A percentile compares a stretch with the other conserved stretches of the same genome.
These are phyloP conservation scores for Drosophila pseudoananassae DNA, from an alignment of 1,140 invertebrate genomes.

Conservation along the genomic window DNA sequence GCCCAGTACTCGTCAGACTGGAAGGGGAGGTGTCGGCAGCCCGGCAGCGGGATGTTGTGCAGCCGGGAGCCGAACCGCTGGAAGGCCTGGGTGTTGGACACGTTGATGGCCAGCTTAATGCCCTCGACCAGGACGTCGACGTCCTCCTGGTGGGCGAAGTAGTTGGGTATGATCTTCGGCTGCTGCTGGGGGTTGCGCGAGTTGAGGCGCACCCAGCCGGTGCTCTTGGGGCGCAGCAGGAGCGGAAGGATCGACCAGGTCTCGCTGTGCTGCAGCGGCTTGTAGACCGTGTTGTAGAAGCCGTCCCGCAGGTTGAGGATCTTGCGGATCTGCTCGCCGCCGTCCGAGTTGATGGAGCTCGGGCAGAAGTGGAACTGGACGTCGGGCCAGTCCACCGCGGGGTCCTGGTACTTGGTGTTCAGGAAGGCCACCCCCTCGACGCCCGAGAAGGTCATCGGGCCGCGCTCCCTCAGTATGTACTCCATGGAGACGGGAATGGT, in stretches of 20 bases:
- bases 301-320: conserved; percentile 91
- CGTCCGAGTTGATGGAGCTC: conserved; percentile 92
- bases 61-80: conserved; percentile 91
- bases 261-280: conserved; percentile 90
- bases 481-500: conserved; percentile 91
- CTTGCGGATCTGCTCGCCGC: conserved; percentile 90
- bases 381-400: conserved; percentile 90
- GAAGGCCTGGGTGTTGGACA: conserved; percentile 92
- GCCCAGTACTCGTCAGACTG: conserved; percentile 94
- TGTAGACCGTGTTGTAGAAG: conserved; percentile 93
- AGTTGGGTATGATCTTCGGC: conserved; percentile 96
- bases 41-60: conserved; percentile 91
- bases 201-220: conserved; percentile 91
- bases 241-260: conserved; percentile 93
- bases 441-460: conserved; percentile 92
- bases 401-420: conserved; percentile 92
- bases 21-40: conserved; percentile 90
- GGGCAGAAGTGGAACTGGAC: conserved; percentile 94
- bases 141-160: conserved; percentile 92
- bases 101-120: conserved; percentile 91
- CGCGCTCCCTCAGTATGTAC: conserved; percentile 91
- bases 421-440: conserved; percentile 93
- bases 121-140: conserved; percentile 91
- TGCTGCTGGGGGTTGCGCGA: conserved; percentile 91
- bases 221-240: conserved; percentile 92